A percentile compares a stretch with the other conserved stretches of the same genome.
Evolutionary conservation across 2,797 vertebrate genomes (phyloP).

Genomic region (Lagocephalus sceleratus): DNA sequence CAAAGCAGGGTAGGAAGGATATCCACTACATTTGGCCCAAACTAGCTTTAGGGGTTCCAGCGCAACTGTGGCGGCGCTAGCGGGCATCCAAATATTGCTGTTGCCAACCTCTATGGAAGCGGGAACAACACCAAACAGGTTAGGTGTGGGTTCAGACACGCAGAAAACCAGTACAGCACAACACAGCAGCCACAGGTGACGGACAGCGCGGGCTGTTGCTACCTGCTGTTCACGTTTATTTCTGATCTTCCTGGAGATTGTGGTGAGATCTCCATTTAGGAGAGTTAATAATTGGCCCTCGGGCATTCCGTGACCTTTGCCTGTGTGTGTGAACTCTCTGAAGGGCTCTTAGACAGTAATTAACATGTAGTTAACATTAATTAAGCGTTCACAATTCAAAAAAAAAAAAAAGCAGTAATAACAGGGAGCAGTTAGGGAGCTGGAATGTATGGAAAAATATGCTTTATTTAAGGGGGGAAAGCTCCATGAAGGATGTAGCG

Average conservation of each 20-base stretch:
- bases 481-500: background rate
- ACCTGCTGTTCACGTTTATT: conserved; percentile 32
- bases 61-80: conserved; percentile 86
- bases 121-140: conserved; percentile 70
- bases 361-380: background rate
- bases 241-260: conserved; percentile 9
- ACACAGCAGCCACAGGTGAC: conserved; percentile 32
- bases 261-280: too few relatives aligned
- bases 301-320: too few relatives aligned
- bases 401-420: background rate
- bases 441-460: background rate
- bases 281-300: background rate
- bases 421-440: background rate
- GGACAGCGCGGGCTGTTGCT: conserved; percentile 19
- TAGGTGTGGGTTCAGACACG: conserved; percentile 50
- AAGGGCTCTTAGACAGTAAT: background rate
- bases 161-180: conserved; percentile 29
- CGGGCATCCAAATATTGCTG: conserved; percentile 95
- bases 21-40: conserved; percentile 99
- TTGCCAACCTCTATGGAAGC: conserved; percentile 91
- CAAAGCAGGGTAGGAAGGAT: conserved; percentile 97
- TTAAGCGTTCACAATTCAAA: background rate
- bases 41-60: conserved; percentile 98
- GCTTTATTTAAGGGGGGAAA: background rate
- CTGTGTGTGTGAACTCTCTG: too few relatives aligned